Evolutionary conservation across 2,113 vertebrate species (phyloP).

Genomic region (Hippopotamus amphibius): DNA sequence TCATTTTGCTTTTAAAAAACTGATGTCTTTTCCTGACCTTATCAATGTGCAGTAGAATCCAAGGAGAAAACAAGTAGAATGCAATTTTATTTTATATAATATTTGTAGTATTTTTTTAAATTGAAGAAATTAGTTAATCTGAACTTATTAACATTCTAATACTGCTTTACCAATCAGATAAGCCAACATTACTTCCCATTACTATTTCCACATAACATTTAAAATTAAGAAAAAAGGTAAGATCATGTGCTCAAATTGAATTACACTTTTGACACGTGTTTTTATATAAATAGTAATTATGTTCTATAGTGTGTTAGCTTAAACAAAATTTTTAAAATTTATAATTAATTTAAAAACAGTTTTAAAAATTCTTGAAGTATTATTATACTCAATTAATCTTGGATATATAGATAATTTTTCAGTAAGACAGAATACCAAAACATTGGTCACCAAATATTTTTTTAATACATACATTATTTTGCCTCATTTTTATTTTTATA

Average conservation of each 20-base stretch:
- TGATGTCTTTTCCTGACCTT: neutral
- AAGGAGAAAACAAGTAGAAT: neutral
- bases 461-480: neutral
- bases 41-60: neutral
- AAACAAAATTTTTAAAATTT: neutral
- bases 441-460: neutral
- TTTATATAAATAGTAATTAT: neutral
- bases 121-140: constrained; percentile 25
- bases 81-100: constrained; percentile 2
- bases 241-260: neutral
- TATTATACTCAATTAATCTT: neutral
- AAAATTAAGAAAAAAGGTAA: constrained; percentile 30
- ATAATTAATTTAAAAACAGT: neutral
- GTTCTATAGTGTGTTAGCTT: neutral
- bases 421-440: constrained; percentile 22
- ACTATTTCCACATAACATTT: neutral
- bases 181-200: neutral
- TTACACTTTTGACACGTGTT: neutral
- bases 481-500: neutral
- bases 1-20: neutral
- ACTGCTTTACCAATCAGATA: neutral
- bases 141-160: neutral
- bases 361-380: neutral
- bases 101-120: neutral
- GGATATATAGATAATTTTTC: neutral